phyloP scores from a whole-genome alignment of 1,140 invertebrate genomes.

The Cylas formicarius region DNA sequence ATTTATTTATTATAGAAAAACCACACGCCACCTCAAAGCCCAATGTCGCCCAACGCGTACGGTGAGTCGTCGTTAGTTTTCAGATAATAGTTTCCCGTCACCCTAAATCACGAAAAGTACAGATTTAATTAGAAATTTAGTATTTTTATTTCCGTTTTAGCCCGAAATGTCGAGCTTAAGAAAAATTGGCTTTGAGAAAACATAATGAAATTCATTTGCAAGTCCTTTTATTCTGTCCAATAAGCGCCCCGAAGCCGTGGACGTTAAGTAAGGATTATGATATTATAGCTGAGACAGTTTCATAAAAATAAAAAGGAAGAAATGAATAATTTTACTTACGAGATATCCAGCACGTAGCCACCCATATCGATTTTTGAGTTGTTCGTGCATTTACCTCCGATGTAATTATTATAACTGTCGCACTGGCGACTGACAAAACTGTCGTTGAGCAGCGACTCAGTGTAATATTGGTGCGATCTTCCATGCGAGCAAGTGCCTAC shows the following conservation, averaged over 20 bases:
- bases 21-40: not conserved
- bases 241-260: too few species aligned
- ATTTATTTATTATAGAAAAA: too few species aligned
- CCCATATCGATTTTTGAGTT: slow-evolving; percentile 35
- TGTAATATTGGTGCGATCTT: slow-evolving; percentile 47
- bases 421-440: slow-evolving; percentile 49
- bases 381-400: slow-evolving; percentile 46
- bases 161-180: too few species aligned
- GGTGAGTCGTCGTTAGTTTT: slow-evolving; percentile 3
- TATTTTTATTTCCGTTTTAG: too few species aligned
- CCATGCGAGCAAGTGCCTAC: slow-evolving; percentile 53
- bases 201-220: too few species aligned
- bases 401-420: slow-evolving; percentile 48
- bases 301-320: too few species aligned
- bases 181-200: too few species aligned
- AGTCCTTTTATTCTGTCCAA: too few species aligned
- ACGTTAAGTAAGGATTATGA: too few species aligned
- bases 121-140: too few species aligned
- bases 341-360: not conserved
- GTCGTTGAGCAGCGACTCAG: slow-evolving; percentile 7
- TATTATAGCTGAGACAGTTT: too few species aligned
- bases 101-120: slow-evolving; percentile 2
- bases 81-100: slow-evolving; percentile 5
- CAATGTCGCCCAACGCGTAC: slow-evolving; percentile 2
- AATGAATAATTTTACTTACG: slow-evolving; percentile 5